Conservation (phyloP, 1,140 invertebrate species). For the Drosophila ambigua region DNA sequence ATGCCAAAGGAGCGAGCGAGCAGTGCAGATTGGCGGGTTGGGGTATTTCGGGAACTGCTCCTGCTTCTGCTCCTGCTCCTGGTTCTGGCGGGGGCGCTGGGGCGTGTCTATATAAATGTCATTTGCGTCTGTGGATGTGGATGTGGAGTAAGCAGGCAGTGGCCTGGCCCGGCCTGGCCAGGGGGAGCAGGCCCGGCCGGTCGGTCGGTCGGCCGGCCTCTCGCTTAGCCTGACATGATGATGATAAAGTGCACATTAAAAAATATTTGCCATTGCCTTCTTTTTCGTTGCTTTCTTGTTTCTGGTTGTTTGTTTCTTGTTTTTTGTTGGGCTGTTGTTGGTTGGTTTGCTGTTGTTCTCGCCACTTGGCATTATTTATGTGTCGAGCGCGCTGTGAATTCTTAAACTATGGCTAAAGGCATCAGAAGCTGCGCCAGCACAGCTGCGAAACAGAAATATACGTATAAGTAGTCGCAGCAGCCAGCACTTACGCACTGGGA, state of each 20-base stretch:
- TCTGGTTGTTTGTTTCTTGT: slow-evolving; percentile 6
- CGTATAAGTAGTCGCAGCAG: no score
- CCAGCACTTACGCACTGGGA: no score
- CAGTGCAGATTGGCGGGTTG: background rate
- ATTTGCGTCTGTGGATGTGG: slow-evolving; percentile 54
- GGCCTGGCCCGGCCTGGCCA: no score
- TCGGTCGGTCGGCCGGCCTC: slow-evolving; percentile 1
- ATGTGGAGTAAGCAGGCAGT: background rate
- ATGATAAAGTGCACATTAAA: slow-evolving; percentile 79
- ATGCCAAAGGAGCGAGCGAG: slow-evolving; percentile 39
- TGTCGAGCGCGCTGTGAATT: slow-evolving; percentile 57
- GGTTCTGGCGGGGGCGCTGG: slow-evolving; percentile 34
- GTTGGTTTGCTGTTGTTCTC: background rate
- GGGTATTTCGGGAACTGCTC: background rate
- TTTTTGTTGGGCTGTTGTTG: background rate
- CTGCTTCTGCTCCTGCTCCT: background rate
- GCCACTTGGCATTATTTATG: slow-evolving; percentile 63
- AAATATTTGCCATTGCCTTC: slow-evolving; percentile 69
- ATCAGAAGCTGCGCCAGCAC: background rate
- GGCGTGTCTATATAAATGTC: slow-evolving; percentile 79
- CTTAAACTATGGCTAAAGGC: slow-evolving; percentile 28
- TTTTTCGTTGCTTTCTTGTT: slow-evolving; percentile 49
- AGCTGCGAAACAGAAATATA: background rate
- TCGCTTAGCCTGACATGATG: slow-evolving; percentile 75
- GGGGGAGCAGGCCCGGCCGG: no score